These are phyloP conservation scores for Serinus canaria DNA, from an alignment of 2,113 vertebrate species.

Conservation along the genomic window DNA sequence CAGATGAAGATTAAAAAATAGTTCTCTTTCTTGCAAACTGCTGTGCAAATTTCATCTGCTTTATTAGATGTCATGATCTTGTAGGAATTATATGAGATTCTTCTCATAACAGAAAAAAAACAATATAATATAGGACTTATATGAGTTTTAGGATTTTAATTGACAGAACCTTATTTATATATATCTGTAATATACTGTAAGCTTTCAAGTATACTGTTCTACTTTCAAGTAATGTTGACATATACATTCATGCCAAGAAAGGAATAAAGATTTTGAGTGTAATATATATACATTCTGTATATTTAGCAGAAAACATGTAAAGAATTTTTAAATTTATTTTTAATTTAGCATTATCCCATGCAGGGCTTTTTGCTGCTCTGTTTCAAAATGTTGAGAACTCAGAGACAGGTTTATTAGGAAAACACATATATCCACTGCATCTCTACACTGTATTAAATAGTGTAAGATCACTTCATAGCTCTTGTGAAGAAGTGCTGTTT, in stretches of 20 bases:
- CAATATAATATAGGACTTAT: neutral
- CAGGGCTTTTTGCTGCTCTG: neutral
- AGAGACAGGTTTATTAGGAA: neutral
- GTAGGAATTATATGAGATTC: neutral
- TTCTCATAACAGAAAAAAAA: neutral
- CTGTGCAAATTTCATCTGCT: constrained; percentile 6
- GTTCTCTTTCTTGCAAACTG: neutral
- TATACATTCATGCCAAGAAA: neutral
- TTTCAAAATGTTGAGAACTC: neutral
- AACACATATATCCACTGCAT: neutral
- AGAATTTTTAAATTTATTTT: neutral
- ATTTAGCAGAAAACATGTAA: neutral
- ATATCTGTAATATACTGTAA: neutral
- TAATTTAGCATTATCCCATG: neutral
- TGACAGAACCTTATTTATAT: neutral
- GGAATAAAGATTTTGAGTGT: neutral
- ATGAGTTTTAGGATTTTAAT: neutral
- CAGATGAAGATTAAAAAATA: constrained; percentile 8
- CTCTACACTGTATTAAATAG: neutral
- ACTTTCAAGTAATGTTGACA: neutral
- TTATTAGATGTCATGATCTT: neutral
- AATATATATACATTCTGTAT: neutral
- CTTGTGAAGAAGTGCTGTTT: neutral
- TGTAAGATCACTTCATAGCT: neutral
- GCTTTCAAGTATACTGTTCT: neutral